A percentile compares a stretch with the other conserved stretches of the same genome.
phyloP scores from a whole-genome alignment of 1,140 invertebrate species.

The Sinella curviseta region DNA sequence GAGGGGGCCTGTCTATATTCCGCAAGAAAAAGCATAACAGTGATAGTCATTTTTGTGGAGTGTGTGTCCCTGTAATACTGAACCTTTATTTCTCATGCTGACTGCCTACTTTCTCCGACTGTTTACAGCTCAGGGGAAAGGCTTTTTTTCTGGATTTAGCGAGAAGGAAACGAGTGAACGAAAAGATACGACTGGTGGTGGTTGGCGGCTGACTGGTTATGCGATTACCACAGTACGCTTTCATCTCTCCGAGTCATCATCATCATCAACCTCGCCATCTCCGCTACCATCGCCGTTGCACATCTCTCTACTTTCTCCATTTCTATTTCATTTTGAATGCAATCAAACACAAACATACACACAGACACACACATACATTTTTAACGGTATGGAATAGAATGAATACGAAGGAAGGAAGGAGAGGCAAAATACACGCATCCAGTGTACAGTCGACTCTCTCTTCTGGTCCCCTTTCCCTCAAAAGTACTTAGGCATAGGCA shows the following conservation, averaged over 20 bases:
- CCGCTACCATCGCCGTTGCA: neutral
- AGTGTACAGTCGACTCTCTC: no score
- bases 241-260: neutral
- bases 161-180: conserved; percentile 17
- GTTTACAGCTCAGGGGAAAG: conserved; percentile 1
- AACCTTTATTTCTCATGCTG: conserved; percentile 4
- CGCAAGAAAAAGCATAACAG: conserved; percentile 15
- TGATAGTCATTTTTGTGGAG: conserved; percentile 1
- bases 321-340: conserved; percentile 21
- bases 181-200: conserved; percentile 20
- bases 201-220: conserved; percentile 11
- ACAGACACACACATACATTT: no score
- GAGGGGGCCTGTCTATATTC: conserved; percentile 19
- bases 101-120: conserved; percentile 23
- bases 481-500: no score
- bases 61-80: conserved; percentile 15
- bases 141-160: conserved; percentile 3
- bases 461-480: no score
- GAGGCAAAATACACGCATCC: neutral
- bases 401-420: neutral
- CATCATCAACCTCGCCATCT: neutral
- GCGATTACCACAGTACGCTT: neutral
- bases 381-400: neutral
- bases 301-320: conserved; percentile 6
- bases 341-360: conserved; percentile 5